These are phyloP conservation scores for Musca vetustissima DNA, from an alignment of 1,140 invertebrate genomes.

Conservation along the genomic window DNA sequence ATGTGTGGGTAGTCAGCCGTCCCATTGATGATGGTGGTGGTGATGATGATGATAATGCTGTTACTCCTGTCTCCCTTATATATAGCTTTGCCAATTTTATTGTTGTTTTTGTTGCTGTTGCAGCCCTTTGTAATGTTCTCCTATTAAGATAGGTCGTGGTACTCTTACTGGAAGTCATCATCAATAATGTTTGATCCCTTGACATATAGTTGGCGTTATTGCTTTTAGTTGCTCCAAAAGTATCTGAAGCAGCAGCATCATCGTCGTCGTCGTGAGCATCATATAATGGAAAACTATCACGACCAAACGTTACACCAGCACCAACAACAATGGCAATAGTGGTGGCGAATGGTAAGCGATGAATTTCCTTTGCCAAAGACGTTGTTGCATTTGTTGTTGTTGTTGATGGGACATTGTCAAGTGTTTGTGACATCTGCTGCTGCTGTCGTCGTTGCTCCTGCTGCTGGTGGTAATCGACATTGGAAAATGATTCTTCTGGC, in stretches of 20 bases:
- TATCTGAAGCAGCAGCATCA: not conserved
- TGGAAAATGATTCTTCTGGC: slow-evolving; percentile 12
- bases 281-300: slow-evolving; percentile 21
- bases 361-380: not conserved
- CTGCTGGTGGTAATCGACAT: not conserved
- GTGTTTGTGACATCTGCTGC: slow-evolving; percentile 19
- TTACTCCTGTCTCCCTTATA: not conserved
- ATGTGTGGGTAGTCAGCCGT: not conserved
- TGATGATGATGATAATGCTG: slow-evolving; percentile 9
- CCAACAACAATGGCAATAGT: not conserved
- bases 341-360: not conserved
- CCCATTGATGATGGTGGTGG: not conserved
- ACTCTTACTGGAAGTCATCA: slow-evolving; percentile 12
- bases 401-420: not conserved
- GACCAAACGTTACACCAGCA: slow-evolving; percentile 3
- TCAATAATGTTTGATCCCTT: slow-evolving; percentile 32
- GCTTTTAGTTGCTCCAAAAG: slow-evolving; percentile 12
- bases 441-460: not conserved
- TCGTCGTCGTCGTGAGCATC: not conserved
- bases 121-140: not conserved
- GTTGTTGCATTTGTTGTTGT: not conserved
- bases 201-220: slow-evolving; percentile 28
- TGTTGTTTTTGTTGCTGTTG: not conserved
- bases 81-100: too few species aligned
- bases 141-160: not conserved